Evolutionary conservation across 2,888 invertebrate species (phyloP).

Genomic region (Ptychoptera albimana): DNA sequence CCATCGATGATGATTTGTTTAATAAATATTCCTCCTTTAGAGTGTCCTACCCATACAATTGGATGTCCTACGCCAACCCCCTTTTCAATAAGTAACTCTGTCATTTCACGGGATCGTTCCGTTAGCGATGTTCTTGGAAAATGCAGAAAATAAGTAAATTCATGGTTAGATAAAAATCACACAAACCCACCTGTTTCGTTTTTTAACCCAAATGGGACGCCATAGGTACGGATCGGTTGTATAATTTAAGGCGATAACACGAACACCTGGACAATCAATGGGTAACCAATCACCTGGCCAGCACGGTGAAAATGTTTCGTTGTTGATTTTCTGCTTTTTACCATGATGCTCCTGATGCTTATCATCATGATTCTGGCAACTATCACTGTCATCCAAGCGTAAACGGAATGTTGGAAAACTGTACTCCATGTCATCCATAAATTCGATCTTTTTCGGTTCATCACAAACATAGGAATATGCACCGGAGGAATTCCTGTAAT

Average conservation of each 20-base stretch:
- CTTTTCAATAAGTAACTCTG: slow-evolving; percentile 43
- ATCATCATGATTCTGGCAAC: slow-evolving; percentile 13
- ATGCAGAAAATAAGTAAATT: too few species aligned
- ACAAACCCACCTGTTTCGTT: slow-evolving; percentile 37
- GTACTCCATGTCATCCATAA: slow-evolving; percentile 25
- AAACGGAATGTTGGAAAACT: slow-evolving; percentile 27
- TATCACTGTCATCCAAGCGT: slow-evolving; percentile 22
- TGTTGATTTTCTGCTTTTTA: slow-evolving; percentile 9
- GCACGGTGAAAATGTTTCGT: slow-evolving; percentile 42
- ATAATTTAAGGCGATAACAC: slow-evolving; percentile 69
- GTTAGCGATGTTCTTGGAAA: slow-evolving; percentile 32
- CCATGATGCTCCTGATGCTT: background rate
- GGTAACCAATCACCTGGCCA: slow-evolving; percentile 84
- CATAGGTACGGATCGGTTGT: slow-evolving; percentile 63
- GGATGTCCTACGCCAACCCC: slow-evolving; percentile 59
- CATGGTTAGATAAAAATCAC: too few species aligned
- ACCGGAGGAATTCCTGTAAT: background rate
- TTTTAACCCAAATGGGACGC: slow-evolving; percentile 57
- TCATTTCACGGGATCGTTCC: slow-evolving; percentile 56
- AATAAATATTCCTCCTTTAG: slow-evolving; percentile 76
- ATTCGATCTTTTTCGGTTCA: slow-evolving; percentile 15
- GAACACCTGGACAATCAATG: slow-evolving; percentile 54
- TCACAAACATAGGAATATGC: slow-evolving; percentile 20
- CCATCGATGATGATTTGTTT: slow-evolving; percentile 61
- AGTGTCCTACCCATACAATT: slow-evolving; percentile 65